phyloP scores from a whole-genome alignment of 2,113 vertebrate genomes.

The Cyprinodon brontotheroides region DNA sequence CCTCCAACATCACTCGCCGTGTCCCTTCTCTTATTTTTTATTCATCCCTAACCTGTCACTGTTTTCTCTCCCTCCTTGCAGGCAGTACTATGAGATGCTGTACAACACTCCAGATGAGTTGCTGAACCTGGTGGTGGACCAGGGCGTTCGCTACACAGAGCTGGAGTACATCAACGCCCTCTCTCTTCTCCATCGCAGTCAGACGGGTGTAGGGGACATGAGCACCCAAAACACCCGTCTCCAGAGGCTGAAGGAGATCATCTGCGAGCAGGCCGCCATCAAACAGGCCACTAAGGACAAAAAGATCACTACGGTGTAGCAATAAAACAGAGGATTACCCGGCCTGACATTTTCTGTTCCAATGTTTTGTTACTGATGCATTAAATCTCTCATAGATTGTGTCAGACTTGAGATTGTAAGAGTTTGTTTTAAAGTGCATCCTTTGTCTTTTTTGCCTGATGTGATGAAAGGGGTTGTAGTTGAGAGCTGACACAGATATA shows the following conservation, averaged over 20 bases:
- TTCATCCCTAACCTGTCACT: not conserved
- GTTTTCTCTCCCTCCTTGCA: slow-evolving; percentile 31
- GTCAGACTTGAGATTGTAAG: slow-evolving; percentile 20
- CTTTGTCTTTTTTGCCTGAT: slow-evolving; percentile 19
- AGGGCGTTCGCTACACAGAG: slow-evolving; percentile 97
- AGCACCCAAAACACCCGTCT: slow-evolving; percentile 91
- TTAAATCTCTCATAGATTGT: slow-evolving; percentile 18
- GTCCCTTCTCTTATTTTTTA: not conserved
- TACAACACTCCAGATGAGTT: slow-evolving; percentile 97
- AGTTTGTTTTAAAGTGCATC: slow-evolving; percentile 25
- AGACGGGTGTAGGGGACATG: slow-evolving; percentile 95
- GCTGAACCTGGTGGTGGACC: slow-evolving; percentile 96
- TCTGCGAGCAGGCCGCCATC: slow-evolving; percentile 97
- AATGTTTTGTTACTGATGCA: not conserved
- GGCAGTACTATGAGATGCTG: slow-evolving; percentile 99
- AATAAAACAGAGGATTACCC: not conserved
- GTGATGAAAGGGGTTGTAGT: slow-evolving; percentile 22
- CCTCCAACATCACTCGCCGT: not conserved
- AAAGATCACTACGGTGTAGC: slow-evolving; percentile 96
- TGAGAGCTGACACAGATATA: slow-evolving; percentile 8
- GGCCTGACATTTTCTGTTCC: not conserved
- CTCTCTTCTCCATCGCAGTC: slow-evolving; percentile 94
- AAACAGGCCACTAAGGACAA: slow-evolving; percentile 99
- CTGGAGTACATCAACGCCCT: slow-evolving; percentile 97
- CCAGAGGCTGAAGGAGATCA: slow-evolving; percentile 97